Evolutionary conservation across 92 coral and sea anemone species (phyloP), one percentile per base, ranked within the genome.

Genomic region (Micromussa lordhowensis): DNA sequence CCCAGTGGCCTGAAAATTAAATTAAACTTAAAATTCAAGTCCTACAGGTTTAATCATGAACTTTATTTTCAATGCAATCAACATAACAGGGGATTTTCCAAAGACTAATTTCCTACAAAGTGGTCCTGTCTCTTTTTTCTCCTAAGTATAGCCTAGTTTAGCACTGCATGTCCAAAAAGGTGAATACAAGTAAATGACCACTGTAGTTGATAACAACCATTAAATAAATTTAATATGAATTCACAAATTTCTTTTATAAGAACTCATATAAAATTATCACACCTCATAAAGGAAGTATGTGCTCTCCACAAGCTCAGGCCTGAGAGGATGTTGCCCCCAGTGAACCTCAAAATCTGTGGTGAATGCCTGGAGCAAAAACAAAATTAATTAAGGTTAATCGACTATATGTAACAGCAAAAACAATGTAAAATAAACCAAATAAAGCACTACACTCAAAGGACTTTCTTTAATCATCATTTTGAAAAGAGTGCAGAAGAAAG

Each of bases 271-370:
- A 70, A 13, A 34, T 66, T 80, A 44, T 4, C 79, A 66, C 38
- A 95, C 98, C 98, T 97, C 99, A 87, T 90, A 93, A 68, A 97
- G 87, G 72, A 97, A 97, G 93, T 94, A 97, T 15, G 99, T 97
- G 68, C 99, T 97, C 88, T 97, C 99, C 28, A 96, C 99, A 36
- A 97, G 88, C 80, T 97, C 99, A 35, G 99, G 99, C 31, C 99
- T 91, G 0, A 97, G 93, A 38, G 96, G 97, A 85, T 97, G 99
- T 55, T 97, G 98, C 28, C 98, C 99, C 99, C 99, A 97, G 84
- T 97, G 98, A 48, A 97, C 99, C 78, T 97, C 99, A 94, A 97
- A 96, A 78, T 94, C 98, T 55, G 96, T 93, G 21, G 99, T 97
- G 76, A 97, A 97, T 35, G 99, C 99, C 99, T 97, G n/a, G n/a